Percentiles rank a stretch among this genome's conserved stretches.
These are phyloP conservation scores for Trimorus sp. DNA, from an alignment of 2,888 invertebrate genomes.

Conservation along the genomic window DNA sequence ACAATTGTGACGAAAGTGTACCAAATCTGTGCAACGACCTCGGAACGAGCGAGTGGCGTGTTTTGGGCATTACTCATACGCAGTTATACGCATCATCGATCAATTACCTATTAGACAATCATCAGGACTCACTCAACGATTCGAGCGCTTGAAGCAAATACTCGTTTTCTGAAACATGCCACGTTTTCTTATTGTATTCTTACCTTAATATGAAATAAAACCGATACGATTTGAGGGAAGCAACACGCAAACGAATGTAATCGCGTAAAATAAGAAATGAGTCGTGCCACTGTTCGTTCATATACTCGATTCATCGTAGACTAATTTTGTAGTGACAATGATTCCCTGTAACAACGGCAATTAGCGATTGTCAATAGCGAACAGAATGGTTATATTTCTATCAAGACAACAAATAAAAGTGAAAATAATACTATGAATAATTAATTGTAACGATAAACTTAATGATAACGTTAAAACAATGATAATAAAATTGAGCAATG, in stretches of 20 bases:
- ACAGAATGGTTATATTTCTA: conserved; percentile 57
- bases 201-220: background rate
- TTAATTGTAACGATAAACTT: conserved; percentile 2
- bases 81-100: no score
- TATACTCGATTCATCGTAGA: conserved; percentile 35
- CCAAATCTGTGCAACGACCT: conserved; percentile 13
- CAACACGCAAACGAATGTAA: conserved; percentile 18
- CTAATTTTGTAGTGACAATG: conserved; percentile 42
- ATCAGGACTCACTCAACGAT: no score
- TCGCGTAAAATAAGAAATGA: conserved; percentile 1
- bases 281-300: conserved; percentile 22
- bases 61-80: conserved; percentile 2
- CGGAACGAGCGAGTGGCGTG: background rate
- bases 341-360: conserved; percentile 48
- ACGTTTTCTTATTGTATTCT: conserved; percentile 14
- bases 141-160: no score
- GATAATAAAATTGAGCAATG: conserved; percentile 37
- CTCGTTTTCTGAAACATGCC: background rate
- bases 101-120: no score
- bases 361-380: conserved; percentile 58
- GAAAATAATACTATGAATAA: background rate
- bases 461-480: conserved; percentile 37
- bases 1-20: conserved; percentile 17
- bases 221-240: background rate
- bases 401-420: conserved; percentile 14